Evolutionary conservation across 2,113 vertebrate genomes (phyloP), one percentile per base, ranked within the genome.

Genomic region (Forbesichthys papilliferus): DNA sequence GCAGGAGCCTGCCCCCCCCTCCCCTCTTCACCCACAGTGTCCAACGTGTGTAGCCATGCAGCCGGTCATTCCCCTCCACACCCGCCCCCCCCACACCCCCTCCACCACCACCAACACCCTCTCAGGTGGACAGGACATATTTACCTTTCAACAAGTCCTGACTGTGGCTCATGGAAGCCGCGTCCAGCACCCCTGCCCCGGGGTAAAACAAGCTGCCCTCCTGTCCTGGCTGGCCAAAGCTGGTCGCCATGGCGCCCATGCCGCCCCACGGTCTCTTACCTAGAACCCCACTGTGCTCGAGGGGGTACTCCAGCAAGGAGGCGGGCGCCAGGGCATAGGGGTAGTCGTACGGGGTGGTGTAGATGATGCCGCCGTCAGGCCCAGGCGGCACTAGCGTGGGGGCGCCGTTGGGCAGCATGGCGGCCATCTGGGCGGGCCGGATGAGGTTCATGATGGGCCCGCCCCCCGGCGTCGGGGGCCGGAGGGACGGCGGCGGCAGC

Each of bases 271-370:
- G 86, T 79, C 92, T 88, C 93, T 94, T 94, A 94, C 93, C 93
- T 93, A 94, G 91, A 91, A 94, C 92, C 88, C 92, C 92, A 87
- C 88, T 88, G 84, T 93, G 92, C 78, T 94, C 93, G 77, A 94
- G 90, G 87, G 93, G 93, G 87, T 94, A 94, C 90, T 94, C 93
- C 92, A 94, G 88, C 84, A 94, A 88, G 75, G 93, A 94, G 71
- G 92, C 91, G 88, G 93, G 93, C 57, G 93, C 92, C 92, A 94
- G 90, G 88, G 93, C 84, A 71, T 94, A 94, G 4, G 93, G 92
- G 87, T 94, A 94, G 11, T 94, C 93, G 12, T 94, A 94, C 53
- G 92, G 93, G 63, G 92, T 86, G 88, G 93, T 90, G 89, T 94
- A 94, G 90, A 94, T 93, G 69, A 94, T 91, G 82, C 93, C 93